A percentile compares a stretch with the other conserved stretches of the same genome.
These are phyloP conservation scores for Slavum lentiscoides DNA, from an alignment of 2,888 invertebrate species.

Conservation along the genomic window DNA sequence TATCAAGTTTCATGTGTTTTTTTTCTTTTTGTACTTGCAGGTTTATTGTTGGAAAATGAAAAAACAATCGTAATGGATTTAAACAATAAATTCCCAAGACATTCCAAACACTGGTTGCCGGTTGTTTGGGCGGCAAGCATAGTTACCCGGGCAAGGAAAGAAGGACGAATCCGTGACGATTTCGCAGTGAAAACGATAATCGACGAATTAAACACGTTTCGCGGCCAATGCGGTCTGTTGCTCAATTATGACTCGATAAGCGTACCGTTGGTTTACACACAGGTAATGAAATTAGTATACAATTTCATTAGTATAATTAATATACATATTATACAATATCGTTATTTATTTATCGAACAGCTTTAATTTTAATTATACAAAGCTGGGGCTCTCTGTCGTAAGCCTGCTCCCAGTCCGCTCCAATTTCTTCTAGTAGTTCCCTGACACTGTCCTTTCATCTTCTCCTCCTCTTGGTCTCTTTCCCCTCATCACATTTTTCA, in stretches of 20 bases:
- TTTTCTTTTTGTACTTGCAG: not conserved
- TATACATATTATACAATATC: too few relatives aligned
- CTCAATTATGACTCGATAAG: slow-evolving; percentile 79
- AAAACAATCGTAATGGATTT: slow-evolving; percentile 76
- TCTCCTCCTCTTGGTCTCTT: too few relatives aligned
- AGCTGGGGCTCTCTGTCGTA: too few relatives aligned
- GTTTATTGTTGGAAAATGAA: slow-evolving; percentile 75
- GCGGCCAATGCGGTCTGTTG: slow-evolving; percentile 76
- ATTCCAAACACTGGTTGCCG: slow-evolving; percentile 87
- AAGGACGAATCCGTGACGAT: slow-evolving; percentile 85
- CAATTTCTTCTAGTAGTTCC: too few relatives aligned
- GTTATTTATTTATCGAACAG: too few relatives aligned
- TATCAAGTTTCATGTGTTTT: not conserved
- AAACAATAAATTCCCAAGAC: slow-evolving; percentile 79
- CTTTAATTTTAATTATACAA: too few relatives aligned
- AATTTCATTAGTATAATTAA: too few relatives aligned
- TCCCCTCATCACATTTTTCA: too few relatives aligned
- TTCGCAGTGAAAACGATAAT: slow-evolving; percentile 90
- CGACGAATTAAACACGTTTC: slow-evolving; percentile 82
- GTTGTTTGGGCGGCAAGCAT: slow-evolving; percentile 91
- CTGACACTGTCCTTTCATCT: too few relatives aligned
- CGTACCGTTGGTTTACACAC: slow-evolving; percentile 81
- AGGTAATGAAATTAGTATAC: slow-evolving; percentile 60
- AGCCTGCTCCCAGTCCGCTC: too few relatives aligned
- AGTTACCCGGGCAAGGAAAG: slow-evolving; percentile 84